phyloP scores from a whole-genome alignment of 2,113 vertebrate genomes.

The Procavia capensis region DNA sequence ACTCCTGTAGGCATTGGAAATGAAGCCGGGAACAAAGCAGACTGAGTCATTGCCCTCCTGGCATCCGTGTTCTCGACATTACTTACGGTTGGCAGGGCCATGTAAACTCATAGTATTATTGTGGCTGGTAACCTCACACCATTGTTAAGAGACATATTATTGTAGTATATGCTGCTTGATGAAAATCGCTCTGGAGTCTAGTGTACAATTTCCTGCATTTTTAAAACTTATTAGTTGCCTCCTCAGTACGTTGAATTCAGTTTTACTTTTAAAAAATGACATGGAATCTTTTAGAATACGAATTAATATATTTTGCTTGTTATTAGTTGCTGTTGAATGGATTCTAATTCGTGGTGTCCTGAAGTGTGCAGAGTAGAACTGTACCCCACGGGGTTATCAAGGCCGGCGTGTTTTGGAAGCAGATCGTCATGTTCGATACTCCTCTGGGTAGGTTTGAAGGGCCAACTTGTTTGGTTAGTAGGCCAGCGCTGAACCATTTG shows the following conservation, averaged over 20 bases:
- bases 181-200: constrained; percentile 22
- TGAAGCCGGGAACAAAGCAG: not conserved
- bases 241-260: not conserved
- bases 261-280: constrained; percentile 33
- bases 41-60: not conserved
- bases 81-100: not conserved
- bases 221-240: not conserved
- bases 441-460: not conserved
- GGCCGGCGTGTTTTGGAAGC: not conserved
- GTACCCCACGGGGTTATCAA: not conserved
- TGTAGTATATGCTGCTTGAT: not conserved
- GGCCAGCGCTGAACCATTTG: not conserved
- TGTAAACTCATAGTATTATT: not conserved
- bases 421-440: not conserved
- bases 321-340: not conserved
- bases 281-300: constrained; percentile 36
- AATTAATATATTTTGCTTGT: constrained; percentile 18
- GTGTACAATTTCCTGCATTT: constrained; percentile 30
- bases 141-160: not conserved
- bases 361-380: not conserved
- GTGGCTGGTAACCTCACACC: not conserved
- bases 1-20: not conserved
- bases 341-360: not conserved
- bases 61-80: not conserved
- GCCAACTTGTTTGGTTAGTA: not conserved